Percentiles rank a stretch among this genome's conserved stretches.
phyloP scores from a whole-genome alignment of 1,140 invertebrate genomes.

The Helicoverpa zea region DNA sequence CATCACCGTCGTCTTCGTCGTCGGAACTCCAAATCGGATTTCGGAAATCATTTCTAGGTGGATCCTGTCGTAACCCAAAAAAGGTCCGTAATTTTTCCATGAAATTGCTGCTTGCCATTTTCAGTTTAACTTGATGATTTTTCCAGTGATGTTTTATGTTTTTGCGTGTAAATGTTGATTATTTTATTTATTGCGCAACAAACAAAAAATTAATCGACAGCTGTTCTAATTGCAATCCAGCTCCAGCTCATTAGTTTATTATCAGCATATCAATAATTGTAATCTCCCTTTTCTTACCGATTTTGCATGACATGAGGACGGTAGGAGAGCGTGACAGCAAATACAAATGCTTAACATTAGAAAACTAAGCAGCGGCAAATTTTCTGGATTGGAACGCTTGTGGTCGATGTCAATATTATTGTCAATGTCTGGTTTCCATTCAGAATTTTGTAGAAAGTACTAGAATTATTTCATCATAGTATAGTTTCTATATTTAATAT shows the following conservation, averaged over 20 bases:
- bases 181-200: slow-evolving; percentile 79
- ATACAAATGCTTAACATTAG: background rate
- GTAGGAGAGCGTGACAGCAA: background rate
- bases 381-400: background rate
- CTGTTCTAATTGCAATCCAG: slow-evolving; percentile 40
- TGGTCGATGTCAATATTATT: background rate
- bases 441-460: slow-evolving; percentile 7
- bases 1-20: slow-evolving; percentile 80
- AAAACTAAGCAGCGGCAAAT: background rate
- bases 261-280: slow-evolving; percentile 9
- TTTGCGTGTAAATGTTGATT: slow-evolving; percentile 46
- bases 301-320: background rate
- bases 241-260: background rate
- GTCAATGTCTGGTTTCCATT: slow-evolving; percentile 1
- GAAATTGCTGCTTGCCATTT: slow-evolving; percentile 68
- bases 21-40: slow-evolving; percentile 82
- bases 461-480: background rate
- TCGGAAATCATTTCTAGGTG: slow-evolving; percentile 79
- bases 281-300: background rate
- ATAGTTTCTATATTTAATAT: too few relatives aligned
- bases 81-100: slow-evolving; percentile 76
- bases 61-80: slow-evolving; percentile 71
- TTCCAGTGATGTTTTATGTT: slow-evolving; percentile 40
- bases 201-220: slow-evolving; percentile 61
- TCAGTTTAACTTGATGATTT: slow-evolving; percentile 54